Conservation (phyloP, 2,113 vertebrate species). For the Porphyrio hochstetteri region DNA sequence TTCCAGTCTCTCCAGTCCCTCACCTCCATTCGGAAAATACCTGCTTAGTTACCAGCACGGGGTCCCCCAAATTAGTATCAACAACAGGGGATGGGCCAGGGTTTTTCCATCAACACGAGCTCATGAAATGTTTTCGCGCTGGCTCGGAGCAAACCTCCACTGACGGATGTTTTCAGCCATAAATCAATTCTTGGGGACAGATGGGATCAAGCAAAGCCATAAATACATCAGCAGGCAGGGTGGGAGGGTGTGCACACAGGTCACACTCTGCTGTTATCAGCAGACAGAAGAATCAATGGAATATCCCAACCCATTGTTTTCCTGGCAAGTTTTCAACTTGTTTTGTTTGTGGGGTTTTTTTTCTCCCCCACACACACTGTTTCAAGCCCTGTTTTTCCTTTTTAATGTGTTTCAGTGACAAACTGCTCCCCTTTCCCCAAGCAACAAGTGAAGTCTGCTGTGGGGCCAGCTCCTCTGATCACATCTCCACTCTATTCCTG, state of each 20-base stretch:
- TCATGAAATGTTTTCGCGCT: background rate
- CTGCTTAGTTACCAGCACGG: background rate
- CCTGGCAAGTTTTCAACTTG: constrained; percentile 56
- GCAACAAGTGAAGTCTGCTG: background rate
- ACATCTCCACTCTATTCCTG: background rate
- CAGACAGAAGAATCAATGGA: constrained; percentile 54
- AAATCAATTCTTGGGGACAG: background rate
- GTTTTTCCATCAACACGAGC: constrained; percentile 24
- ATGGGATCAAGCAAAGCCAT: constrained; percentile 25
- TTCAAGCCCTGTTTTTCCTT: background rate
- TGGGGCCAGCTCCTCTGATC: background rate
- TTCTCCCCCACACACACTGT: background rate
- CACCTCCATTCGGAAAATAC: background rate
- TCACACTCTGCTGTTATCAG: constrained; percentile 14
- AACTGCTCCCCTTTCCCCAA: background rate
- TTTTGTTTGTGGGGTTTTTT: background rate
- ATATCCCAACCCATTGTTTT: constrained; percentile 60
- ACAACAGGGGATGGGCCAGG: background rate
- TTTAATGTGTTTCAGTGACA: background rate
- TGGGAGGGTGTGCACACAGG: constrained; percentile 23
- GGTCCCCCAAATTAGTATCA: background rate
- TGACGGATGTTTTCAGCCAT: background rate
- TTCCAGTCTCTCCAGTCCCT: background rate
- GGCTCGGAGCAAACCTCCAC: background rate
- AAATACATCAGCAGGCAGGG: constrained; percentile 48